phyloP scores from a whole-genome alignment of 1,140 invertebrate species.

The Teleopsis dalmanni region DNA sequence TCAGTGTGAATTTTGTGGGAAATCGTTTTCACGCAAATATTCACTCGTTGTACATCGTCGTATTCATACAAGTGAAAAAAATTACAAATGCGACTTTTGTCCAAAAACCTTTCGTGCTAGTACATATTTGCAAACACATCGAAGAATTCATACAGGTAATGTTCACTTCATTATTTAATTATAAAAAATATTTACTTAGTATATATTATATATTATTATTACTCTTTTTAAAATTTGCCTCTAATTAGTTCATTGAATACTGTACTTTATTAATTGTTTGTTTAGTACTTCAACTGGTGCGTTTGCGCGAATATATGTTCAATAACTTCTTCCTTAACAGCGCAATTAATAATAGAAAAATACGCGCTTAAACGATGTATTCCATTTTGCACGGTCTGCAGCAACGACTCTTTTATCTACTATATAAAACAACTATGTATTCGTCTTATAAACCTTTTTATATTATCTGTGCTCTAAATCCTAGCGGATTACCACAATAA shows the following conservation, averaged over 20 bases:
- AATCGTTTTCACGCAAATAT: constrained; percentile 87
- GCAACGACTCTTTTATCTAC: too few species aligned
- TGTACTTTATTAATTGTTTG: background rate
- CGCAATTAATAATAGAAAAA: too few species aligned
- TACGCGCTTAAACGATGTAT: too few species aligned
- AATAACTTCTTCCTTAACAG: too few species aligned
- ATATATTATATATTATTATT: constrained; percentile 3
- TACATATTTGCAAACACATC: constrained; percentile 76
- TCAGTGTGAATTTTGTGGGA: constrained; percentile 86
- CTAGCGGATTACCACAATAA: too few species aligned
- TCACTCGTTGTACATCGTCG: constrained; percentile 83
- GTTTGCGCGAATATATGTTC: too few species aligned
- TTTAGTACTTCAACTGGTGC: too few species aligned
- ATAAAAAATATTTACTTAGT: too few species aligned
- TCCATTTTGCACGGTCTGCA: too few species aligned
- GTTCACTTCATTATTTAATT: background rate
- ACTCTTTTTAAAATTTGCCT: background rate
- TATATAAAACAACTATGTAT: too few species aligned
- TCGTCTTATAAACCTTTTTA: too few species aligned
- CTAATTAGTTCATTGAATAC: background rate
- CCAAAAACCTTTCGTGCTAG: constrained; percentile 73
- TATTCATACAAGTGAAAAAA: constrained; percentile 84
- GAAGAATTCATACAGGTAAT: constrained; percentile 80
- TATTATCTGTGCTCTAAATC: too few species aligned
- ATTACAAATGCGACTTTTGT: constrained; percentile 82